Conservation (phyloP, 2,797 vertebrate species). For the Synanceia verrucosa region DNA sequence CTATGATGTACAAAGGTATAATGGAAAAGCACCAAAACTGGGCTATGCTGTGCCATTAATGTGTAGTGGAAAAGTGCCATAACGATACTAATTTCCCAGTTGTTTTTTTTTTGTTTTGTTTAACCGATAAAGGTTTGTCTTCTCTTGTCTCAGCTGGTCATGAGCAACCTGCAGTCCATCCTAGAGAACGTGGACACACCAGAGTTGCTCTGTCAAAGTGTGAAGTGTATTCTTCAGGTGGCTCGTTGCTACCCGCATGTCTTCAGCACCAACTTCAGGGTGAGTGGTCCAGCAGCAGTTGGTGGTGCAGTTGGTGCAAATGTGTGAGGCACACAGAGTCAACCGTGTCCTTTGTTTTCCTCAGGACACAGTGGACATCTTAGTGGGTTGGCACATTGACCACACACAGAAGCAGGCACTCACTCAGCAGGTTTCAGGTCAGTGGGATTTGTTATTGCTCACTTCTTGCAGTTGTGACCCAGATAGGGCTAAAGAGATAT, state of each 20-base stretch:
- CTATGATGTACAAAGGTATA: too few relatives aligned
- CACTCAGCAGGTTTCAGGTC: conserved; percentile 96
- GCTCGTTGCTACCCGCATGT: conserved; percentile 97
- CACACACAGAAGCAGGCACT: conserved; percentile 95
- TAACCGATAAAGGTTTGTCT: too few relatives aligned
- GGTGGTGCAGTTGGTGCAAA: not conserved
- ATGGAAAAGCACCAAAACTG: too few relatives aligned
- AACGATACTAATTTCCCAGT: too few relatives aligned
- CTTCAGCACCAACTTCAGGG: conserved; percentile 99
- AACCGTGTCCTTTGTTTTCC: not conserved
- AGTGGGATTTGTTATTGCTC: conserved; percentile 49
- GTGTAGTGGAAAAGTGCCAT: too few relatives aligned
- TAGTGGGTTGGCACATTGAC: conserved; percentile 99
- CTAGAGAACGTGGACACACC: conserved; percentile 98
- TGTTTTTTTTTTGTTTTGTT: too few relatives aligned
- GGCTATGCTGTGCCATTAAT: too few relatives aligned
- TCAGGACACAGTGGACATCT: conserved; percentile 98
- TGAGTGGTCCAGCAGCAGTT: conserved; percentile 67
- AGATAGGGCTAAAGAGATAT: too few relatives aligned
- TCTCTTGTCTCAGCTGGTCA: conserved; percentile 92
- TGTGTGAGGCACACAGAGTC: not conserved
- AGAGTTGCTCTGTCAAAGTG: conserved; percentile 96
- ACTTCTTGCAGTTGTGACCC: too few relatives aligned
- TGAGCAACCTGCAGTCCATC: conserved; percentile 97
- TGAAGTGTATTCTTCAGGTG: conserved; percentile 96